Evolutionary conservation across 64 coral and sea anemone genomes (phyloP).

Genomic region (Astreopora myriophthalma): DNA sequence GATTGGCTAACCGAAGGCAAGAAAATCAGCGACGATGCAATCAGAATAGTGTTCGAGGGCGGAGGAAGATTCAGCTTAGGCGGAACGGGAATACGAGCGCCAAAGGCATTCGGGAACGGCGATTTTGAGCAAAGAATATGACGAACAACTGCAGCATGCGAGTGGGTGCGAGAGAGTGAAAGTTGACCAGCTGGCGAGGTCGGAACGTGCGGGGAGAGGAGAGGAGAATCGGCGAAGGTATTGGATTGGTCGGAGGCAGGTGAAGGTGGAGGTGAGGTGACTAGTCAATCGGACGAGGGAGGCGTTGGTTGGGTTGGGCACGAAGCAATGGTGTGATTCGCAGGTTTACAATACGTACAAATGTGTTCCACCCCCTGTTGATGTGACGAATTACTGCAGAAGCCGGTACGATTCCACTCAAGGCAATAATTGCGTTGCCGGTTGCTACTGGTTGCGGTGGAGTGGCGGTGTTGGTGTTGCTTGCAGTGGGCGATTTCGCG

Average conservation of each 20-base stretch:
- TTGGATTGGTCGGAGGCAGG: neutral
- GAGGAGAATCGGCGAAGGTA: neutral
- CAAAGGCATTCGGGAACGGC: neutral
- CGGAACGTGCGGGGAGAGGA: neutral
- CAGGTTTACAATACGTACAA: neutral
- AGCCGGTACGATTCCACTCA: slow-evolving; percentile 37
- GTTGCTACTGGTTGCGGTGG: neutral
- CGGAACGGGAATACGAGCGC: neutral
- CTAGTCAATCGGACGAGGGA: neutral
- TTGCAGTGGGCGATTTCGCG: neutral
- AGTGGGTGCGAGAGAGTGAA: neutral
- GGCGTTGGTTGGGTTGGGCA: neutral
- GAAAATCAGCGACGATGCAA: neutral
- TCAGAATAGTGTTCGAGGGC: neutral
- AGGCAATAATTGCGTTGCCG: neutral
- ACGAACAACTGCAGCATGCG: neutral
- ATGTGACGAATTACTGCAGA: neutral
- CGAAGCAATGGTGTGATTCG: slow-evolving; percentile 7
- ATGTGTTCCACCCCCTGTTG: neutral
- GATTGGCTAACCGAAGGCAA: slow-evolving; percentile 17
- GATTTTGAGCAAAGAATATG: neutral
- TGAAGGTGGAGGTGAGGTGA: neutral
- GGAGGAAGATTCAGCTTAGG: neutral
- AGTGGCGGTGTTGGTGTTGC: neutral
- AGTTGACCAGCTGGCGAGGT: neutral